Conservation (phyloP, 1,140 invertebrate species). For the Drosophila murphyi region DNA sequence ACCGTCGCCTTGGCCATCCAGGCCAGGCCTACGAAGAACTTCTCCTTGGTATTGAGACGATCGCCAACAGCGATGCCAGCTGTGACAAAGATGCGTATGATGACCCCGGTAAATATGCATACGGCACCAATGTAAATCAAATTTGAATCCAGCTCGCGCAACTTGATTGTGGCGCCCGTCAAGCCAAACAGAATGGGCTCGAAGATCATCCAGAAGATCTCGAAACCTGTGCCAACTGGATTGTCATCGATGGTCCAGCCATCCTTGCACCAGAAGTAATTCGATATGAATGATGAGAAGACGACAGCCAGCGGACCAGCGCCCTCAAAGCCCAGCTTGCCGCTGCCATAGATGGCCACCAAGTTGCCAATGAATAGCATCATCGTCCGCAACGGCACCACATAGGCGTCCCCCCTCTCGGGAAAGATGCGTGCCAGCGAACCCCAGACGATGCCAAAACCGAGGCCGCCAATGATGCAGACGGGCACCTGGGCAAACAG, state of each 20-base stretch:
- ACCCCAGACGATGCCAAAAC: conserved; percentile 91
- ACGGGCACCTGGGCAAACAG: conserved; percentile 89
- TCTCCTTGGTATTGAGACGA: conserved; percentile 94
- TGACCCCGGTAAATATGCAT: conserved; percentile 86
- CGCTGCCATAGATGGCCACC: conserved; percentile 93
- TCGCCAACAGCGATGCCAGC: conserved; percentile 89
- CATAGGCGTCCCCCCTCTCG: conserved; percentile 91
- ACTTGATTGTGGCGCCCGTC: conserved; percentile 94
- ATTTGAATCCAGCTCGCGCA: conserved; percentile 88
- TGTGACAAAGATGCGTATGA: conserved; percentile 88
- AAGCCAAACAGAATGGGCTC: conserved; percentile 96
- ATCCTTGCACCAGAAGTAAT: conserved; percentile 90
- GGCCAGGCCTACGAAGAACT: conserved; percentile 92
- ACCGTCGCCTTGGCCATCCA: conserved; percentile 98
- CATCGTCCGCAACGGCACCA: conserved; percentile 90
- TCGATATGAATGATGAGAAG: conserved; percentile 93
- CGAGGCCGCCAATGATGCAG: conserved; percentile 90
- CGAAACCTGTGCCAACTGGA: conserved; percentile 92
- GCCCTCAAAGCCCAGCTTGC: conserved; percentile 91
- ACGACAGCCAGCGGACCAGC: conserved; percentile 94
- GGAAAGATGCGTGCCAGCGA: conserved; percentile 90
- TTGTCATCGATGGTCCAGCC: conserved; percentile 94
- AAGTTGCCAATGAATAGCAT: conserved; percentile 91
- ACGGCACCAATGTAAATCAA: conserved; percentile 87
- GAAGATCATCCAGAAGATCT: conserved; percentile 97